These are phyloP conservation scores for Tipula unca DNA, from an alignment of 2,888 invertebrate genomes.

Conservation along the genomic window DNA sequence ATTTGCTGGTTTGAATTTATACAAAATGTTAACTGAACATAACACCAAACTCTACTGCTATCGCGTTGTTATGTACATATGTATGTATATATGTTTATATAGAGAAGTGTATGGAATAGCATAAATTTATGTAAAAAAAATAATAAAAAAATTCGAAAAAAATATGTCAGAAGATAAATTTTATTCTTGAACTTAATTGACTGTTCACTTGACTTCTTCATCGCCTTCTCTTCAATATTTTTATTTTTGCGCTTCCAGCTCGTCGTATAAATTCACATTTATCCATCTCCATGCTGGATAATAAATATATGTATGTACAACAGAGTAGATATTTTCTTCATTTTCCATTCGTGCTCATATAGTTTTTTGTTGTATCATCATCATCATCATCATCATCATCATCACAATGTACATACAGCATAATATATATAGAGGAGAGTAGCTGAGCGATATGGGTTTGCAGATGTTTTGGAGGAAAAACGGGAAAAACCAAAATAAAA, in stretches of 20 bases:
- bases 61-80: background rate
- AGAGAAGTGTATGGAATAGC: background rate
- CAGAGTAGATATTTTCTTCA: background rate
- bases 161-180: conserved; percentile 4
- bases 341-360: background rate
- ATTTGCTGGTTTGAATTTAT: background rate
- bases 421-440: background rate
- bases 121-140: background rate
- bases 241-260: background rate
- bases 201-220: background rate
- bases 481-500: background rate
- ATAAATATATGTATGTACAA: background rate
- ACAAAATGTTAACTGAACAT: background rate
- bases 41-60: background rate
- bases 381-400: background rate
- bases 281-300: background rate
- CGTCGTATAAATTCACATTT: background rate
- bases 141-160: background rate
- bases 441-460: background rate
- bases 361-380: background rate
- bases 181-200: background rate
- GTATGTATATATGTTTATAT: too few species aligned
- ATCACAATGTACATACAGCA: background rate
- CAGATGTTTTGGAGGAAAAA: background rate
- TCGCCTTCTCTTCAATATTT: background rate